These are phyloP conservation scores for Phalacrocorax pelagicus DNA, from an alignment of 2,113 vertebrate genomes.

Conservation along the genomic window DNA sequence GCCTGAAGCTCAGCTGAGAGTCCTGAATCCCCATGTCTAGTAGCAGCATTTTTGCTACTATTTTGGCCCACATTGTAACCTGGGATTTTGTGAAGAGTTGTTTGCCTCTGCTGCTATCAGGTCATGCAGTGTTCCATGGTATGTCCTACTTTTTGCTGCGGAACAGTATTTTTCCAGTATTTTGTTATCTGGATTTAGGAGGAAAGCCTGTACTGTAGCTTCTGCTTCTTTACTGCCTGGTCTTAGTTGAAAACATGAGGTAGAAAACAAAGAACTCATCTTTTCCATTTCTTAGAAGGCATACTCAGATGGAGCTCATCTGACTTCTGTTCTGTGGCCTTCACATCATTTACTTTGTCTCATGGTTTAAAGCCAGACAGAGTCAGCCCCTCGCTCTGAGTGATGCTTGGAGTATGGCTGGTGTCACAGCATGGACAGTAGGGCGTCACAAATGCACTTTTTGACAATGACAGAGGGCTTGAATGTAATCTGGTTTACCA, in stretches of 20 bases:
- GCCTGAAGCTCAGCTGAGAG: not conserved
- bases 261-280: not conserved
- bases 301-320: not conserved
- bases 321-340: rapidly evolving
- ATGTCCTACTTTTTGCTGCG: not conserved
- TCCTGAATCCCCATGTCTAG: not conserved
- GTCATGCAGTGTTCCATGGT: rapidly evolving
- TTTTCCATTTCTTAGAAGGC: not conserved
- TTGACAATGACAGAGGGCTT: not conserved
- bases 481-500: not conserved
- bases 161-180: not conserved
- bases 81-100: not conserved
- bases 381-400: not conserved
- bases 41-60: not conserved
- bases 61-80: not conserved
- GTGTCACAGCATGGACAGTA: not conserved
- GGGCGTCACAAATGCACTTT: not conserved
- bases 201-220: not conserved
- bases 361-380: not conserved
- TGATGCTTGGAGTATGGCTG: not conserved
- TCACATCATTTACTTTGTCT: not conserved
- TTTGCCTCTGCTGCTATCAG: not conserved
- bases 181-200: not conserved
- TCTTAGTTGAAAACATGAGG: not conserved
- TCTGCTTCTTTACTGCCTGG: not conserved